These are phyloP conservation scores for Drosophila ohnishii DNA, from an alignment of 1,140 invertebrate species.

Conservation along the genomic window DNA sequence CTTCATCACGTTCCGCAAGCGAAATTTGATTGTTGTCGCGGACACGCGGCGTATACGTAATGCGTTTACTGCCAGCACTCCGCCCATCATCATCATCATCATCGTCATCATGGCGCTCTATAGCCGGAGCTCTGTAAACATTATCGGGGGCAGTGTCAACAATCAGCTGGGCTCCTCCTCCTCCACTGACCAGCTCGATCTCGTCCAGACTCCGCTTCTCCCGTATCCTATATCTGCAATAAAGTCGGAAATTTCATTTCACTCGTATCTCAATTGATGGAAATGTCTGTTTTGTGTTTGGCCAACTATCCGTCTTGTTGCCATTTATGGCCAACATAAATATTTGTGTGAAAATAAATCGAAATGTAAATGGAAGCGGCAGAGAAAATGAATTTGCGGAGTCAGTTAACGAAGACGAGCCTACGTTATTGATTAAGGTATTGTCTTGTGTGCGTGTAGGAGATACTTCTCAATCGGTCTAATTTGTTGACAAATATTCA, in stretches of 20 bases:
- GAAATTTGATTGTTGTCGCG: slow-evolving; percentile 56
- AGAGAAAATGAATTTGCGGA: slow-evolving; percentile 15
- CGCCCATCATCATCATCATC: slow-evolving; percentile 24
- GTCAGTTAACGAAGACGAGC: slow-evolving; percentile 9
- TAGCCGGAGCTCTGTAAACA: slow-evolving; percentile 21
- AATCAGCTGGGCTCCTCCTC: slow-evolving; percentile 31
- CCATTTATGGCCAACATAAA: slow-evolving; percentile 46
- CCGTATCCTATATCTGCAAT: slow-evolving; percentile 57
- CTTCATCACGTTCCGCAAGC: slow-evolving; percentile 63
- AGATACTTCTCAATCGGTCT: background rate
- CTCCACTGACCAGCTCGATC: slow-evolving; percentile 6
- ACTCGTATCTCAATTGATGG: slow-evolving; percentile 26
- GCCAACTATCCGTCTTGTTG: slow-evolving; percentile 52
- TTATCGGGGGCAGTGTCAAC: slow-evolving; percentile 55
- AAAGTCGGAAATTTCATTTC: slow-evolving; percentile 36
- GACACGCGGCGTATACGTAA: slow-evolving; percentile 59
- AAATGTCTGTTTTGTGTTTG: slow-evolving; percentile 26
- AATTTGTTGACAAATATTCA: slow-evolving; percentile 16
- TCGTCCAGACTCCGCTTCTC: slow-evolving; percentile 40
- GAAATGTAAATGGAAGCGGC: slow-evolving; percentile 54
- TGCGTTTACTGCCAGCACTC: slow-evolving; percentile 58
- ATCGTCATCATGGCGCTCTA: slow-evolving; percentile 3
- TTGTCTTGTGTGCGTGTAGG: slow-evolving; percentile 1
- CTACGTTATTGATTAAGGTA: slow-evolving; percentile 11
- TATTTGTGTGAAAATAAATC: slow-evolving; percentile 65